Evolutionary conservation across 2,113 vertebrate species (phyloP).

Genomic region (Protomyctophum bolini): DNA sequence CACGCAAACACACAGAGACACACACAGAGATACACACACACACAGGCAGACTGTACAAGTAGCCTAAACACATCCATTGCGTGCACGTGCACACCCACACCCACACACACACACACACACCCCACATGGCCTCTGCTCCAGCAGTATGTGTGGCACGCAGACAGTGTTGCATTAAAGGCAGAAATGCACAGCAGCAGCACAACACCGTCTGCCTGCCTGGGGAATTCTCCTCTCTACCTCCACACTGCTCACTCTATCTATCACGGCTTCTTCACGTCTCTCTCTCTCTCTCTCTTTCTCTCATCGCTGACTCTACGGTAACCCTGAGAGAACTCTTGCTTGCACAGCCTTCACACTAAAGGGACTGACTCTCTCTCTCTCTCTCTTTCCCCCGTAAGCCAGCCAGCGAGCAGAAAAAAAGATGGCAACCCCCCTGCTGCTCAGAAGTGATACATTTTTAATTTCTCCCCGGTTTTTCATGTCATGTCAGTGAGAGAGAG

Average conservation of each 20-base stretch:
- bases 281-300: conserved; percentile 3
- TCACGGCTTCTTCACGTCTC: conserved; percentile 36
- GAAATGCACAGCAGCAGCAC: conserved; percentile 53
- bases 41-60: not conserved
- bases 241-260: conserved; percentile 28
- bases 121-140: conserved; percentile 53
- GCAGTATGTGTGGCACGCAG: conserved; percentile 57
- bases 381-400: not conserved
- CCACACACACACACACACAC: not conserved
- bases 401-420: conserved; percentile 40
- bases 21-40: conserved; percentile 3
- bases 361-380: not conserved
- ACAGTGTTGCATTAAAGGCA: conserved; percentile 53
- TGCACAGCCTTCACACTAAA: conserved; percentile 52
- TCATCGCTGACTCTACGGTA: conserved; percentile 44
- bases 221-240: conserved; percentile 60
- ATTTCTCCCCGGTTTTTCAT: conserved; percentile 66
- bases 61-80: not conserved
- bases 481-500: conserved; percentile 49
- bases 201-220: conserved; percentile 46
- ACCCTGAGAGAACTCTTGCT: conserved; percentile 61
- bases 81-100: not conserved
- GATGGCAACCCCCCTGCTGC: conserved; percentile 41
- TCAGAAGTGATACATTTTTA: conserved; percentile 72
- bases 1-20: conserved; percentile 23